Percentiles rank a stretch among this genome's conserved stretches.
These are phyloP conservation scores for Limonius californicus DNA, from an alignment of 1,140 invertebrate genomes.

Conservation along the genomic window DNA sequence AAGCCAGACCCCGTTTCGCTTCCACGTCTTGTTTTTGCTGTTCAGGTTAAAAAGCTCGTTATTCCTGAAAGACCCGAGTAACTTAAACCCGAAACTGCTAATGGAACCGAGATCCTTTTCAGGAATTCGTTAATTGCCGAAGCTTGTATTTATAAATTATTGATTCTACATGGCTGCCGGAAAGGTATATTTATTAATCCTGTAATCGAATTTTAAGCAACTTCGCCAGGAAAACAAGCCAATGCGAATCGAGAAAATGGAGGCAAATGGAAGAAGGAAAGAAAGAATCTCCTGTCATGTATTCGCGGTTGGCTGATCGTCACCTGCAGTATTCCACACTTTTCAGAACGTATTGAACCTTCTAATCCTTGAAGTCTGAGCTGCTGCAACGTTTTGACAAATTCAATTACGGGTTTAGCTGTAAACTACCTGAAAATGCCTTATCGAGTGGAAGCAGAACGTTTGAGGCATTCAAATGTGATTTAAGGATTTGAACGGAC, in stretches of 20 bases:
- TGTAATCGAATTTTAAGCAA: neutral
- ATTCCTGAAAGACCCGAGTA: too few species aligned
- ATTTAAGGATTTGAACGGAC: neutral
- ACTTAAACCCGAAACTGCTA: too few species aligned
- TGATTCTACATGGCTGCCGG: too few species aligned
- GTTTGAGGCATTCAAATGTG: neutral
- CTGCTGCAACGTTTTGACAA: neutral
- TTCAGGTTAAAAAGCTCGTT: too few species aligned
- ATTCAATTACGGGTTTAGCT: slow-evolving; percentile 5
- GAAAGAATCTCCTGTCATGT: neutral
- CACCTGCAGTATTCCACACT: neutral
- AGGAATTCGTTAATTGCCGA: too few species aligned
- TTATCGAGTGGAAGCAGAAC: neutral
- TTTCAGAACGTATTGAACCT: neutral
- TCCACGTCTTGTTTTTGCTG: too few species aligned
- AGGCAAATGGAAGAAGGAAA: neutral
- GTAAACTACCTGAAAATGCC: neutral
- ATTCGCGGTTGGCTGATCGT: neutral
- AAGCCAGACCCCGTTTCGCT: too few species aligned
- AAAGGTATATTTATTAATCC: too few species aligned
- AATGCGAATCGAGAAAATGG: neutral
- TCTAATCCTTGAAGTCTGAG: neutral
- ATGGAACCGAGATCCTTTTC: too few species aligned
- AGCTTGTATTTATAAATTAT: too few species aligned
- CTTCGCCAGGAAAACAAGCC: neutral